Conservation (phyloP, 2,888 invertebrate species). For the Pristionchus japonicus region DNA sequence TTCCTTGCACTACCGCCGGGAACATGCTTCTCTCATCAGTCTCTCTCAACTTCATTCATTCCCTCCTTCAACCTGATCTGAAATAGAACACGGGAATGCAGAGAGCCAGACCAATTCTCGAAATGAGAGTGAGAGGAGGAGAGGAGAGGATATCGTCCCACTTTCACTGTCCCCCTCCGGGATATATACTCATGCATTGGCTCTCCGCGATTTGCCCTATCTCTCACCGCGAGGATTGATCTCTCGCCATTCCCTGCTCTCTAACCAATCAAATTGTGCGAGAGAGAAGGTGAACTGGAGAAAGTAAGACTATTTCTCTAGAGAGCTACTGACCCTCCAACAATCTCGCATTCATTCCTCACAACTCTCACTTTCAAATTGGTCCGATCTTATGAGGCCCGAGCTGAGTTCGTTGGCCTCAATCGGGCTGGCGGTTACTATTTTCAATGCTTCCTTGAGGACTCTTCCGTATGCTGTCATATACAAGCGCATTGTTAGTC, state of each 20-base stretch:
- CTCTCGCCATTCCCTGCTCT: neutral
- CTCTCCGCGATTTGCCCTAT: neutral
- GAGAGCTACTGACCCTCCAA: neutral
- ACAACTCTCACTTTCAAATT: neutral
- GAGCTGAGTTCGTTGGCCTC: too few species aligned
- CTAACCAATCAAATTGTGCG: neutral
- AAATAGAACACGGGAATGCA: too few species aligned
- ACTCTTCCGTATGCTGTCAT: too few species aligned
- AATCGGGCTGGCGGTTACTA: neutral
- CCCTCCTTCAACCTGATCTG: too few species aligned
- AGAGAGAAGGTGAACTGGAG: neutral
- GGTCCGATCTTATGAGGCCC: neutral
- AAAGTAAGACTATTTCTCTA: too few species aligned
- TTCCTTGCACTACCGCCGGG: neutral
- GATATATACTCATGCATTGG: constrained; percentile 8
- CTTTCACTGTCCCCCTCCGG: neutral
- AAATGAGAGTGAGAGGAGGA: neutral
- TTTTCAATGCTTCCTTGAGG: neutral
- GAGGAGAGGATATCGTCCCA: neutral
- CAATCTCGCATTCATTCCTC: neutral
- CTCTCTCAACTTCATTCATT: too few species aligned
- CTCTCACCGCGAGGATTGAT: neutral
- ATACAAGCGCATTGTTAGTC: too few species aligned
- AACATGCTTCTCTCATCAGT: neutral
- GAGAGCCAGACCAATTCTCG: too few species aligned